Conservation (phyloP, 2,888 invertebrate genomes). For the Salticus scenicus region DNA sequence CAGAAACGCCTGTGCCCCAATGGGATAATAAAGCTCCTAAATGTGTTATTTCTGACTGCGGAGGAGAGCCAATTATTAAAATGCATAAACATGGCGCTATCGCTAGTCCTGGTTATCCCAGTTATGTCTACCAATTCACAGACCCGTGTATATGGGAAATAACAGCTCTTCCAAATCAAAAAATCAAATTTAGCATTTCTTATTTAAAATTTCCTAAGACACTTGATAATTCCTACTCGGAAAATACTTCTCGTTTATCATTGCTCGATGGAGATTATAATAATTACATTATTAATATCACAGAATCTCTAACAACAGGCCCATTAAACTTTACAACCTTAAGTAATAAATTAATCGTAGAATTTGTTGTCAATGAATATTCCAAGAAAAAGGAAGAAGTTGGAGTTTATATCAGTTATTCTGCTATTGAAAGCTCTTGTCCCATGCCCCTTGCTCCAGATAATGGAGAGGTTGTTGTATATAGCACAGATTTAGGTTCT, state of each 20-base stretch:
- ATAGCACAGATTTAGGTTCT: conserved; percentile 54
- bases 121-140: conserved; percentile 24
- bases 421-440: conserved; percentile 48
- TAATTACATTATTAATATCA: conserved; percentile 37
- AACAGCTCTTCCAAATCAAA: conserved; percentile 48
- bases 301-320: conserved; percentile 27
- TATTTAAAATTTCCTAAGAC: conserved; percentile 47
- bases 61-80: conserved; percentile 32
- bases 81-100: conserved; percentile 43
- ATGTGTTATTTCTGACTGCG: conserved; percentile 59
- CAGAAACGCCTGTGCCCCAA: conserved; percentile 53
- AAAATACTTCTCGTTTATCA: conserved; percentile 39
- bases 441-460: conserved; percentile 50
- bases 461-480: conserved; percentile 62
- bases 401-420: conserved; percentile 61
- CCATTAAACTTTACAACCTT: conserved; percentile 61
- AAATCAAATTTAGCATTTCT: conserved; percentile 51
- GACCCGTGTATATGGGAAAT: conserved; percentile 62
- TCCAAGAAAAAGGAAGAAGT: conserved; percentile 35
- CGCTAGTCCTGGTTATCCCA: conserved; percentile 64
- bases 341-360: conserved; percentile 54
- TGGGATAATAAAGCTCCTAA: conserved; percentile 57
- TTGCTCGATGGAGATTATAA: conserved; percentile 53
- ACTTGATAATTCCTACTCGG: conserved; percentile 30
- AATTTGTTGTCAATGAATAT: conserved; percentile 28